Conservation (phyloP, 2,797 vertebrate species). For the Sternotherus odoratus region DNA sequence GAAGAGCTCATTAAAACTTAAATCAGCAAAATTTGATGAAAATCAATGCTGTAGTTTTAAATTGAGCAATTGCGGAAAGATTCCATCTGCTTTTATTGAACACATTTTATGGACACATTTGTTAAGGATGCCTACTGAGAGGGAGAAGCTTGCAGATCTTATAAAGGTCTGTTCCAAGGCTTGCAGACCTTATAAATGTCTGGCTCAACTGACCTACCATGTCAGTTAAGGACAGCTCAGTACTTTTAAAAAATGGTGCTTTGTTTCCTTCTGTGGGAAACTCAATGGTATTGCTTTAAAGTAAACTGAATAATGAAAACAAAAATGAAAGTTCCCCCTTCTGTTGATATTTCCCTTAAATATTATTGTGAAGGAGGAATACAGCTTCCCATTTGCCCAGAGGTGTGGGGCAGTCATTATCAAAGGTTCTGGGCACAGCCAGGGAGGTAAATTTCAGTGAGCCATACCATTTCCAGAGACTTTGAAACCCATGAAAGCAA, state of each 20-base stretch:
- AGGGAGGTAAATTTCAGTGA: neutral
- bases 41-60: neutral
- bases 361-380: neutral
- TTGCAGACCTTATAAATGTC: neutral
- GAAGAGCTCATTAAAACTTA: neutral
- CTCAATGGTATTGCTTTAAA: neutral
- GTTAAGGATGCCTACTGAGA: neutral
- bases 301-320: neutral
- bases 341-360: neutral
- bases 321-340: neutral
- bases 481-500: neutral
- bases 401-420: neutral
- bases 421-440: neutral
- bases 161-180: neutral
- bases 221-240: neutral
- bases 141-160: neutral
- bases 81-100: neutral
- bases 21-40: neutral
- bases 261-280: neutral
- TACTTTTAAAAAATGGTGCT: neutral
- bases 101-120: neutral
- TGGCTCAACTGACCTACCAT: neutral
- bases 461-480: neutral
- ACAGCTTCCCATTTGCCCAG: neutral
- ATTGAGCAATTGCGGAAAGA: neutral